These are phyloP conservation scores for Sceliomorpha sp. DNA, from an alignment of 2,888 invertebrate species.

Conservation along the genomic window DNA sequence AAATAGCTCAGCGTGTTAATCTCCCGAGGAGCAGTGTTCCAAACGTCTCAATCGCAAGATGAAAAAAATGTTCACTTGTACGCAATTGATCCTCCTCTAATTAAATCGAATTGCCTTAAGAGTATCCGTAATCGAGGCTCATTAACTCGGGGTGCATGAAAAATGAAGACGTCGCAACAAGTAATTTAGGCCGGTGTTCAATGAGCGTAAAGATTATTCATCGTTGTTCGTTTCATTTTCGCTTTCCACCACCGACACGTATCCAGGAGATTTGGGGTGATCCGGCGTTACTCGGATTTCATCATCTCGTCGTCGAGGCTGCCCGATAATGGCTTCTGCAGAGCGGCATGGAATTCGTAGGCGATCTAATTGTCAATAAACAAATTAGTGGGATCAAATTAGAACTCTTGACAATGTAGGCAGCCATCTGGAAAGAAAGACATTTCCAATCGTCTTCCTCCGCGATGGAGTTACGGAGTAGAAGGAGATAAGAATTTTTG, in stretches of 20 bases:
- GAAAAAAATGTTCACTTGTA: constrained; percentile 1
- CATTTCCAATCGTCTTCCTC: too few species aligned
- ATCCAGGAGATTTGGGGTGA: constrained; percentile 13
- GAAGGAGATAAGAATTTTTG: too few species aligned
- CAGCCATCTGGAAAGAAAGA: too few species aligned
- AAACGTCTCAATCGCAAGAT: constrained; percentile 27
- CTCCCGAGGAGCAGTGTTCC: not conserved
- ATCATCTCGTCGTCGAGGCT: constrained; percentile 21
- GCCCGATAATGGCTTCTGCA: constrained; percentile 36
- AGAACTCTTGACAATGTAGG: too few species aligned
- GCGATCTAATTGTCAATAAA: too few species aligned
- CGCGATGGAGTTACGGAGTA: too few species aligned
- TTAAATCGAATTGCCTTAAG: constrained; percentile 46
- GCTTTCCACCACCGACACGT: constrained; percentile 2
- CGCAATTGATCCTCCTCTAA: constrained; percentile 48
- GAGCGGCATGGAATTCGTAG: constrained; percentile 26
- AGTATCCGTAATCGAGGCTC: constrained; percentile 24
- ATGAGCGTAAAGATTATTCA: constrained; percentile 36
- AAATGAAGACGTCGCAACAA: constrained; percentile 26
- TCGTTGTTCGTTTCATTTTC: constrained; percentile 23
- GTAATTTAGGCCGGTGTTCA: constrained; percentile 27
- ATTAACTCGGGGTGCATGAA: constrained; percentile 27
- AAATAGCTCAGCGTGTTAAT: too few species aligned
- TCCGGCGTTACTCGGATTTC: constrained; percentile 28
- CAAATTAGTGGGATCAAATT: too few species aligned